Percentiles rank a stretch among this genome's conserved stretches.
phyloP scores from a whole-genome alignment of 2,113 vertebrate species.

The Nibea coibor region DNA sequence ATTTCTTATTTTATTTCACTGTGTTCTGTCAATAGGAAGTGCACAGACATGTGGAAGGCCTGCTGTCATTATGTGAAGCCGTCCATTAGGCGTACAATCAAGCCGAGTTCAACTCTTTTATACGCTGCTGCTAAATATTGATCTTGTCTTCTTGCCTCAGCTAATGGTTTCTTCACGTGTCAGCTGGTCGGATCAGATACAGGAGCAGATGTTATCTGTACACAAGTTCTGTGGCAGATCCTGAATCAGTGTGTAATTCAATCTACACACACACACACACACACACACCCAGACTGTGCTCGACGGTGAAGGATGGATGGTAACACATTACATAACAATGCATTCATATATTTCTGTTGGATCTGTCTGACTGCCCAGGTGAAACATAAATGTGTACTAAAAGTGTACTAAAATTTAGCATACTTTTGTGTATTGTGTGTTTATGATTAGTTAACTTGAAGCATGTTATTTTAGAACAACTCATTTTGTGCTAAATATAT shows the following conservation, averaged over 20 bases:
- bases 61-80: neutral
- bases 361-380: neutral
- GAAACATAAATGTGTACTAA: too few relatives aligned
- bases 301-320: too few relatives aligned
- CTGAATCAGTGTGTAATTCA: neutral
- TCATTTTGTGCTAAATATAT: too few relatives aligned
- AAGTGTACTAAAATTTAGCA: neutral
- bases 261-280: neutral
- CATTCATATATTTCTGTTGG: neutral
- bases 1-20: neutral
- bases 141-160: neutral
- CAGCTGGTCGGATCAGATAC: slow-evolving; percentile 1
- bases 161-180: neutral
- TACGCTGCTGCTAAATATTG: neutral
- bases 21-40: neutral
- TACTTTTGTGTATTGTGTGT: too few relatives aligned
- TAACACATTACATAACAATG: too few relatives aligned
- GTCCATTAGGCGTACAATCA: neutral
- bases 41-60: neutral
- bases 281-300: neutral
- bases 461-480: too few relatives aligned
- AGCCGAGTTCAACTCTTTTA: neutral
- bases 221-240: neutral
- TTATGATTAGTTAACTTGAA: too few relatives aligned
- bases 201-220: neutral